These are phyloP conservation scores for Neolamprologus devosi DNA, from an alignment of 2,113 vertebrate genomes.

Conservation along the genomic window DNA sequence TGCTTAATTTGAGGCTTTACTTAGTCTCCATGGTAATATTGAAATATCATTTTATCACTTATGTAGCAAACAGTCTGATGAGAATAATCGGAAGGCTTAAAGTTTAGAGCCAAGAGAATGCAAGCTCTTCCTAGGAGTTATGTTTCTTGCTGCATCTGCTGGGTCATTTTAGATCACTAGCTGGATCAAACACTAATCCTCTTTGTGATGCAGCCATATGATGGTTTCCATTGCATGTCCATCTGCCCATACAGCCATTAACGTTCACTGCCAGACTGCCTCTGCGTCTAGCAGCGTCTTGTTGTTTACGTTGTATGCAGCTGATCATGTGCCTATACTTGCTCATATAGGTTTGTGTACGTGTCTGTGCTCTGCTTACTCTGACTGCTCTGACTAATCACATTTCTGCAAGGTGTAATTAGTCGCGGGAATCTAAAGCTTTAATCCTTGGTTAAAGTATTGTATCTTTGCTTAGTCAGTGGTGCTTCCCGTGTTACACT, in stretches of 20 bases:
- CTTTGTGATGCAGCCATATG: conserved; percentile 15
- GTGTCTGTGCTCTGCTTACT: conserved; percentile 8
- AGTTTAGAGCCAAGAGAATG: neutral
- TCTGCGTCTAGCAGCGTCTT: neutral
- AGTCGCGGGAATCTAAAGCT: conserved; percentile 27
- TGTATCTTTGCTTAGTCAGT: conserved; percentile 40
- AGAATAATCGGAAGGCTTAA: neutral
- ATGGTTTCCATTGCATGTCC: conserved; percentile 35
- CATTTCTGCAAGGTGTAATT: conserved; percentile 54
- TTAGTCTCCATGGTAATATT: neutral
- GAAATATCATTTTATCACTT: neutral
- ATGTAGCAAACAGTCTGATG: neutral
- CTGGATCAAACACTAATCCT: conserved; percentile 28
- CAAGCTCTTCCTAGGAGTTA: neutral
- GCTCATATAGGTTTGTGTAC: neutral
- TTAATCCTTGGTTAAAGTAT: conserved; percentile 40
- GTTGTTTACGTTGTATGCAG: neutral
- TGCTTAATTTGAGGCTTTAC: neutral
- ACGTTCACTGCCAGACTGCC: neutral
- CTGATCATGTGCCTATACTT: neutral
- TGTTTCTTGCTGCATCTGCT: neutral
- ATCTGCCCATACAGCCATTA: neutral
- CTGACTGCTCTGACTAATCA: conserved; percentile 37
- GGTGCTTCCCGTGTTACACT: neutral
- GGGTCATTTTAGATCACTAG: conserved; percentile 31